Evolutionary conservation across 2,113 vertebrate genomes (phyloP).

Genomic region (Aspidoscelis tigris): DNA sequence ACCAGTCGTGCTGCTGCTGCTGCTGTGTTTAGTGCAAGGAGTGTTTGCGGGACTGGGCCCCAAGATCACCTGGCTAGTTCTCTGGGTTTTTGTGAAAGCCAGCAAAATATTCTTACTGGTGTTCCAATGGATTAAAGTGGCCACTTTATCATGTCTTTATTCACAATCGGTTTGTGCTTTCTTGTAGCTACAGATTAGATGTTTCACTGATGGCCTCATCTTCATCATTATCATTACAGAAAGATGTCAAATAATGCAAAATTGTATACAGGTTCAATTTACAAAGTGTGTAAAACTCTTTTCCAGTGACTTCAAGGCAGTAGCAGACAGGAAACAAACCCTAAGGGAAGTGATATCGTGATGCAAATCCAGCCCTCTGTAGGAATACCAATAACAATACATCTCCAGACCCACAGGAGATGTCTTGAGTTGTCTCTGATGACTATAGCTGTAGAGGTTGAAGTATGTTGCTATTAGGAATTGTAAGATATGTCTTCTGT

Average conservation of each 20-base stretch:
- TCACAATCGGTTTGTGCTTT: not conserved
- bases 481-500: slow-evolving; percentile 5
- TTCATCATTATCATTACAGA: too few species aligned
- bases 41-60: too few species aligned
- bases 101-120: too few species aligned
- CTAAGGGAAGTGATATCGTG: slow-evolving; percentile 38
- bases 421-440: slow-evolving; percentile 42
- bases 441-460: slow-evolving; percentile 32
- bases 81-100: too few species aligned
- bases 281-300: slow-evolving; percentile 2
- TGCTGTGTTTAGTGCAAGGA: too few species aligned
- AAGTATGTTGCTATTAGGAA: slow-evolving; percentile 38
- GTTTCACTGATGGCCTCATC: too few species aligned
- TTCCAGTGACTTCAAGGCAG: slow-evolving; percentile 23
- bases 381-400: slow-evolving; percentile 48
- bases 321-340: not conserved
- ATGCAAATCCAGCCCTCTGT: slow-evolving; percentile 41
- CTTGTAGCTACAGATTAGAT: not conserved
- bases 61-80: too few species aligned
- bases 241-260: not conserved
- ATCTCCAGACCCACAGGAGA: slow-evolving; percentile 33
- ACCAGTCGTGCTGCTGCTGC: too few species aligned
- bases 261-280: not conserved
- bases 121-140: too few species aligned
- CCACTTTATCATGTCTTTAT: too few species aligned